Evolutionary conservation across 2,888 invertebrate species (phyloP).

Genomic region (Mayetiola destructor): DNA sequence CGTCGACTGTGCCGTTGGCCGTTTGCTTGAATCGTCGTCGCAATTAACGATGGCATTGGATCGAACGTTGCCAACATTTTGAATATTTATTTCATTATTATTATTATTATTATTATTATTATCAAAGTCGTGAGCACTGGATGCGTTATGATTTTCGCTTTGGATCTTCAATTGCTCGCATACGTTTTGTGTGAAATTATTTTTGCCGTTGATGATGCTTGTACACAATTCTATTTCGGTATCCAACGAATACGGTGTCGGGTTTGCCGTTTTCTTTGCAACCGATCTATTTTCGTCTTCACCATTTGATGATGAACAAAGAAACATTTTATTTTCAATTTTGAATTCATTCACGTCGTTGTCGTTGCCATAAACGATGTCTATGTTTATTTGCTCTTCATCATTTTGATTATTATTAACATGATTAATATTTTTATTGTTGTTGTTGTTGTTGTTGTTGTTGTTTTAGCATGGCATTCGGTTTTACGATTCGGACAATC

Average conservation of each 20-base stretch:
- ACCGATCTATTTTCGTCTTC: not conserved
- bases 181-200: not conserved
- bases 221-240: not conserved
- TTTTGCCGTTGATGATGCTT: not conserved
- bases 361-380: slow-evolving; percentile 24
- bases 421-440: no score
- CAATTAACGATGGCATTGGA: not conserved
- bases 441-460: slow-evolving; percentile 15
- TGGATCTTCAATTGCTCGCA: not conserved
- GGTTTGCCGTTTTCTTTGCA: not conserved
- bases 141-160: slow-evolving; percentile 3
- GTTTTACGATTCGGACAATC: no score
- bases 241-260: not conserved
- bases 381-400: no score
- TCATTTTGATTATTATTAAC: no score
- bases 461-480: no score
- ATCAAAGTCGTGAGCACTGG: slow-evolving; percentile 2
- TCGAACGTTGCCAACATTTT: not conserved
- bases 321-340: not conserved
- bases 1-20: not conserved
- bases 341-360: slow-evolving; percentile 26
- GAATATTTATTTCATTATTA: not conserved
- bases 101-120: no score
- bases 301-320: not conserved
- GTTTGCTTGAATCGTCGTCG: not conserved